Conservation (phyloP, 1,140 invertebrate genomes). For the Pemphigus obesinymphae region DNA sequence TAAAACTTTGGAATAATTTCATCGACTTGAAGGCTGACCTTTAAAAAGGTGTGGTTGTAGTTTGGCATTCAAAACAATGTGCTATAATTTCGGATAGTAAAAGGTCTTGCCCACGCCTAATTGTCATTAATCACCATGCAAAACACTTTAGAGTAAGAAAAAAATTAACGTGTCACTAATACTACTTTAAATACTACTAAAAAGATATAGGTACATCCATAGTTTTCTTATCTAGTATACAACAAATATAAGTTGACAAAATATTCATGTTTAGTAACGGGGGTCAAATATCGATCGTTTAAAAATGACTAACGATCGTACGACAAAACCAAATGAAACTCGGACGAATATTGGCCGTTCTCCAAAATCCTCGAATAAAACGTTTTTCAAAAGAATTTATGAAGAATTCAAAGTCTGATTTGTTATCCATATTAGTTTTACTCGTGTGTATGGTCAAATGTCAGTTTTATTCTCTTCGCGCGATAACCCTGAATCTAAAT, state of each 20-base stretch:
- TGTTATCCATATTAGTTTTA: not conserved
- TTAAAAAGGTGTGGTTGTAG: conserved; percentile 36
- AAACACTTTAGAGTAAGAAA: not conserved
- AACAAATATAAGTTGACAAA: not conserved
- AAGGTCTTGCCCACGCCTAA: conserved; percentile 32
- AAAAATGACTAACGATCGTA: not conserved
- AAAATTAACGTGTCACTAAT: not conserved
- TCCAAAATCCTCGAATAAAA: not conserved
- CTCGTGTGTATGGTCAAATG: not conserved
- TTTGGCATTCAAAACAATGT: conserved; percentile 30
- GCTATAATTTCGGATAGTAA: not conserved
- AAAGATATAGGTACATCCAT: not conserved
- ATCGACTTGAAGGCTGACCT: not conserved
- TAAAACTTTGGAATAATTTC: conserved; percentile 7
- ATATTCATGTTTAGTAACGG: too few species aligned
- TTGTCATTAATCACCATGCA: not conserved
- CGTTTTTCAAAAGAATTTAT: not conserved
- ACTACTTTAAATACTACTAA: not conserved
- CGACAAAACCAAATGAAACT: not conserved
- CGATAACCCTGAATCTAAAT: conserved; percentile 7
- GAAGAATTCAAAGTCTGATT: not conserved
- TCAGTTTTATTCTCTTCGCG: not conserved
- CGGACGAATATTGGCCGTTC: not conserved
- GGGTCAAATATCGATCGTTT: not conserved
- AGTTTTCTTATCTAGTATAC: not conserved